phyloP scores from a whole-genome alignment of 30 jellyfish, hydroid and myxozoan genomes.

The Cassiopea andromeda region DNA sequence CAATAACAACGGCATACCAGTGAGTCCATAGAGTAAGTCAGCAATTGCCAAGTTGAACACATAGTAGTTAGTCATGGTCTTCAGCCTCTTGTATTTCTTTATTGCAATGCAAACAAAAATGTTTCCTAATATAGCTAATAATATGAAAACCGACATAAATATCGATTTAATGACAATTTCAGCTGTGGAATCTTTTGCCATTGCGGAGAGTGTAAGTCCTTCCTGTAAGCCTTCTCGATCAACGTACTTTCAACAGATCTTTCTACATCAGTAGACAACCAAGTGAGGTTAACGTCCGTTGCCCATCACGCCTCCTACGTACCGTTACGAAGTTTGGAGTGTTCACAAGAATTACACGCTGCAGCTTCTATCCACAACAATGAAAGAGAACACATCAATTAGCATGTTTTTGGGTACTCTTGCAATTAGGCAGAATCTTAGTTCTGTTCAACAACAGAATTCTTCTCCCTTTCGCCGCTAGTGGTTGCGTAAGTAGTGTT shows the following conservation, averaged over 20 bases:
- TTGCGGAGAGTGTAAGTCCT: not conserved
- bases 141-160: constrained; percentile 53
- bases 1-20: constrained; percentile 84
- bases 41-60: constrained; percentile 94
- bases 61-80: constrained; percentile 87
- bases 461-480: no score
- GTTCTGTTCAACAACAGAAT: no score
- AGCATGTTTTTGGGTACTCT: no score
- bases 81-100: constrained; percentile 57
- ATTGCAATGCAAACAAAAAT: constrained; percentile 77
- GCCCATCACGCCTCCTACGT: no score
- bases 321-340: no score
- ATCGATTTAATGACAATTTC: constrained; percentile 71
- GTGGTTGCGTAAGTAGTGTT: no score
- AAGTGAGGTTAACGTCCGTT: no score
- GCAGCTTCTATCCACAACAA: no score
- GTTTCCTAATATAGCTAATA: constrained; percentile 82
- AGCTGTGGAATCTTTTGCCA: constrained; percentile 38
- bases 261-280: no score
- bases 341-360: no score
- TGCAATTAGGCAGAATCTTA: no score
- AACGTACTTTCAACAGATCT: not conserved
- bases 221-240: not conserved
- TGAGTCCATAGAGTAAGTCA: constrained; percentile 77
- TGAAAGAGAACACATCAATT: no score